These are phyloP conservation scores for Dorcus hopei DNA, from an alignment of 2,888 invertebrate species.

Conservation along the genomic window DNA sequence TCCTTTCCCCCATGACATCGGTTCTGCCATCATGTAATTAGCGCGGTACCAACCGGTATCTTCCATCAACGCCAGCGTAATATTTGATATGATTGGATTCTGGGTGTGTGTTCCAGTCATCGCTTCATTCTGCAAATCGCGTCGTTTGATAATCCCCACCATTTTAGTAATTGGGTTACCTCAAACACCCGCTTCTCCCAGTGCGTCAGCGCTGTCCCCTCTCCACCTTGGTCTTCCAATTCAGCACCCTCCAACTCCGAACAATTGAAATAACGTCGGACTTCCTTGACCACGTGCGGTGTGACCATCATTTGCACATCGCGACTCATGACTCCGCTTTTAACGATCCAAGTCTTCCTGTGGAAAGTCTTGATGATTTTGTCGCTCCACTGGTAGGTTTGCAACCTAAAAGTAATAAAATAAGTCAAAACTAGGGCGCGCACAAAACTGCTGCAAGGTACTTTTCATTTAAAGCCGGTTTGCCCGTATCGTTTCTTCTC, in stretches of 20 bases:
- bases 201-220: constrained; percentile 93
- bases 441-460: constrained; percentile 46
- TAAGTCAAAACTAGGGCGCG: neutral
- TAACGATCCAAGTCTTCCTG: constrained; percentile 47
- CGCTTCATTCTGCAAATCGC: constrained; percentile 79
- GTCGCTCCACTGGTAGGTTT: constrained; percentile 93
- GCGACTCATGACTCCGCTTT: constrained; percentile 42
- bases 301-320: constrained; percentile 60
- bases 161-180: neutral
- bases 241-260: constrained; percentile 89
- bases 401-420: constrained; percentile 58
- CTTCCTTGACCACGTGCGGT: constrained; percentile 85
- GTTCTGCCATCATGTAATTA: constrained; percentile 83
- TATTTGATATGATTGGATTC: constrained; percentile 92
- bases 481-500: constrained; percentile 77
- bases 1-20: constrained; percentile 84
- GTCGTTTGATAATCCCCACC: neutral
- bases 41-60: constrained; percentile 97
- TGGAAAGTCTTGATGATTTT: constrained; percentile 76
- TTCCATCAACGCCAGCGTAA: constrained; percentile 95
- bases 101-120: constrained; percentile 99
- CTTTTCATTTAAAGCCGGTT: constrained; percentile 85
- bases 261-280: constrained; percentile 84
- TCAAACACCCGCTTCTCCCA: constrained; percentile 99
- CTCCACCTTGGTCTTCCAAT: constrained; percentile 96